Evolutionary conservation across 2,113 vertebrate genomes (phyloP), one percentile per base, ranked within the genome.

Genomic region (Pterocles gutturalis): DNA sequence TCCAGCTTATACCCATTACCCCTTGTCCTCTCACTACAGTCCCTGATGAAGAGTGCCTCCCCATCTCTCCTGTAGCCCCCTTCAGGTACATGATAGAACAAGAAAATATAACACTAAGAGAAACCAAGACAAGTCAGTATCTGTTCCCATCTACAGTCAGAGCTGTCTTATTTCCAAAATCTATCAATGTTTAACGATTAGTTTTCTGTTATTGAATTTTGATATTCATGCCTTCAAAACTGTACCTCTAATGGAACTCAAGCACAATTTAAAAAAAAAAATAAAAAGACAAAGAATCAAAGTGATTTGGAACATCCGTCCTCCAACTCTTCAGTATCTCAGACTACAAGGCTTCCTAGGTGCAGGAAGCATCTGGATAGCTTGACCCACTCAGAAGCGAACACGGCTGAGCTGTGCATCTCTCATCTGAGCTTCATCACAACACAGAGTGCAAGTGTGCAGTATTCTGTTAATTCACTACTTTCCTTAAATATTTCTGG

Each of bases 371-470:
- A 11, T 21, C 43, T 36, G 54, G 13, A 51, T 3, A 53, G 53
- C 15, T 66, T 24, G 22, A 45, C 26, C 45, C 48, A 45, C 69
- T 71, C 58, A 76, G 57, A 60, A 66, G 12, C 17, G 61, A 20
- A 24, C 5, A 13, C 4, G 6, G 54, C 62, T 29, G 62, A 67
- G 14, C 61, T 48, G 25, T 29, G 33, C n/a, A 43, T 28, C 31
- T 57, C 71, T 48, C 53, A 36, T 11, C 33, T 20, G 17, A 43
- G 41, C 24, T 38, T 54, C 34, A 62, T 4, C 46, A 66, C 19
- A 9, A 13, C 2, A 36, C 7, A 66, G 17, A 46, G 20, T 3
- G 3, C 5, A 4, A 49, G 53, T 2, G 10, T 28, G n/a, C 14
- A 45, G 57, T 43, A 29, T 17, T 48, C 36, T 34, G 16, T 4